Conservation (phyloP, 2,113 vertebrate species). For the Alosa alosa region DNA sequence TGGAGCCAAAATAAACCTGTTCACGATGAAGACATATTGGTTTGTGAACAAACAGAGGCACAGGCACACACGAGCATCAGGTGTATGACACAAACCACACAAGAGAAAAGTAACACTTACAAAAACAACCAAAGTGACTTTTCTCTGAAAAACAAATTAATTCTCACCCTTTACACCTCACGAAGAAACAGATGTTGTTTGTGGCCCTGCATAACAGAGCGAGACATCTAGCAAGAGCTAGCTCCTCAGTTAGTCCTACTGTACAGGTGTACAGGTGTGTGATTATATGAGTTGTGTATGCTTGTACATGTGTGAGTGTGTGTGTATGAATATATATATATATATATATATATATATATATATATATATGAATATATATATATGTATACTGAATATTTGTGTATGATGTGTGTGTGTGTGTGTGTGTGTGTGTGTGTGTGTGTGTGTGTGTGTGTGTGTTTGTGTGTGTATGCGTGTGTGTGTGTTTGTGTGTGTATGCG, state of each 20-base stretch:
- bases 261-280: background rate
- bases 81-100: background rate
- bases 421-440: too few species aligned
- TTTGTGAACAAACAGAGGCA: background rate
- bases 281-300: background rate
- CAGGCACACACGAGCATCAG: background rate
- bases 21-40: background rate
- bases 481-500: too few species aligned
- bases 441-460: too few species aligned
- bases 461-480: too few species aligned
- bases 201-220: background rate
- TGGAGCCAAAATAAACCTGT: background rate
- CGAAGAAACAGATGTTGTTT: slow-evolving; percentile 16
- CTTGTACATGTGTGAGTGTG: background rate
- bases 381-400: too few species aligned
- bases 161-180: background rate
- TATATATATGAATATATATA: background rate
- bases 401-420: too few species aligned
- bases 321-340: background rate
- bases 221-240: background rate
- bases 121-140: background rate
- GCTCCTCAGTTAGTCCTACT: background rate
- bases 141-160: background rate
- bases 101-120: background rate
- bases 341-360: background rate